Conservation (phyloP, 2,797 vertebrate genomes). For the Pogoniulus pusillus region DNA sequence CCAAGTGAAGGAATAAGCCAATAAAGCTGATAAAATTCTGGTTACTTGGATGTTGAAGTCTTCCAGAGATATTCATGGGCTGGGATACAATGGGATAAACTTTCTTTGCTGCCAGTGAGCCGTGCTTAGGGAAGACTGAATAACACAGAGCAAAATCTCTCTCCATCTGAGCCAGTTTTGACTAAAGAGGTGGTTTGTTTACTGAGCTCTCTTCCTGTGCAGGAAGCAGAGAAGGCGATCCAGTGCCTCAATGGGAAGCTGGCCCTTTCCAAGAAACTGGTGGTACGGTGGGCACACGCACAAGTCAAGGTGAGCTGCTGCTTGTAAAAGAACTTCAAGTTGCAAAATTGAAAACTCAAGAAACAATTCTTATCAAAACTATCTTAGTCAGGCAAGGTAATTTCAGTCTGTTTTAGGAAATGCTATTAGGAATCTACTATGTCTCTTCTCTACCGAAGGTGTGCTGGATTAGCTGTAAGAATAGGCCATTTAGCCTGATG, state of each 20-base stretch:
- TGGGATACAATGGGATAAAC: not conserved
- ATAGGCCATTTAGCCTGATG: not conserved
- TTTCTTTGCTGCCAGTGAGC: not conserved
- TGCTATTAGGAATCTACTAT: fast-evolving
- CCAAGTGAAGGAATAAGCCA: not conserved
- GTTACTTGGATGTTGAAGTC: not conserved
- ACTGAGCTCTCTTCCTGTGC: conserved; percentile 48
- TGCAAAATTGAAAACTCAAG: not conserved
- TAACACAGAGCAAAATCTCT: not conserved
- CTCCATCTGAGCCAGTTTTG: not conserved
- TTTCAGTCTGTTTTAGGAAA: not conserved
- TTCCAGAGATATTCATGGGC: not conserved
- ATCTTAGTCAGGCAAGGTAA: not conserved
- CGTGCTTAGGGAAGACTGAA: not conserved
- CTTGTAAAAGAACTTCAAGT: fast-evolving
- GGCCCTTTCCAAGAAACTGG: conserved; percentile 95
- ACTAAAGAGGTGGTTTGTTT: conserved; percentile 27
- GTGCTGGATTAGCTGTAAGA: not conserved
- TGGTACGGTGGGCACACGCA: conserved; percentile 96
- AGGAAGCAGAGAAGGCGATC: conserved; percentile 97
- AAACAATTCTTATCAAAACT: not conserved
- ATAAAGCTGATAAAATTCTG: not conserved
- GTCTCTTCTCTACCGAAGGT: fast-evolving
- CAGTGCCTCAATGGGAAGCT: conserved; percentile 97
- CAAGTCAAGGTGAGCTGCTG: conserved; percentile 83